phyloP scores from a whole-genome alignment of 2,888 invertebrate species.

The Keiferia lycopersicella region DNA sequence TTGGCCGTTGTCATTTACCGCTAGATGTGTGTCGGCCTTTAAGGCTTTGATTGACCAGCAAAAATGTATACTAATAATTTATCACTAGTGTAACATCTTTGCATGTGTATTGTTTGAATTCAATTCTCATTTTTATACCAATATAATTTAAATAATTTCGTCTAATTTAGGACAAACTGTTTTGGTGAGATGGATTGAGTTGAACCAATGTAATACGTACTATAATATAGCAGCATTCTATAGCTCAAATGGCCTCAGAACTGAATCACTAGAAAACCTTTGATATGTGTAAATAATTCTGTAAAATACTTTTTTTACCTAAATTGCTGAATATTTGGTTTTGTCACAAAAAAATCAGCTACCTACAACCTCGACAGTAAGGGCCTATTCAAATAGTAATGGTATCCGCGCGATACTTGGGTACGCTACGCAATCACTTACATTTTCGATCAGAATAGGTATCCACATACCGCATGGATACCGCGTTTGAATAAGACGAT shows the following conservation, averaged over 20 bases:
- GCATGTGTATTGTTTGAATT: background rate
- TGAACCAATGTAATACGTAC: constrained; percentile 16
- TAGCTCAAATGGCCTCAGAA: constrained; percentile 39
- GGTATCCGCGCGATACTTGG: no score
- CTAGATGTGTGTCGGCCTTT: no score
- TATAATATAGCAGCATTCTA: constrained; percentile 20
- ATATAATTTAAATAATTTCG: background rate
- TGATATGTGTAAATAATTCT: background rate
- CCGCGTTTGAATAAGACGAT: no score
- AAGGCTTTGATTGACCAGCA: no score
- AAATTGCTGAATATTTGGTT: background rate
- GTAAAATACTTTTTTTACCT: background rate
- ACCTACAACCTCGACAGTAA: no score
- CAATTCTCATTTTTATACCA: background rate
- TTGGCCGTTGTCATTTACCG: no score
- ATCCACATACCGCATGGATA: no score
- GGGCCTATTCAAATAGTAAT: no score
- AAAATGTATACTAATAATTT: no score
- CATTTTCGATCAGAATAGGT: no score
- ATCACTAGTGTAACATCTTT: background rate
- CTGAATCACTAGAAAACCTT: constrained; percentile 22
- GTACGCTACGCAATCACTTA: no score
- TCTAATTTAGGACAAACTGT: background rate
- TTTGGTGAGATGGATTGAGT: constrained; percentile 18
- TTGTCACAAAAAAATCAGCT: background rate